Conservation (phyloP, 2,888 invertebrate genomes). For the Argyresthia albistria region DNA sequence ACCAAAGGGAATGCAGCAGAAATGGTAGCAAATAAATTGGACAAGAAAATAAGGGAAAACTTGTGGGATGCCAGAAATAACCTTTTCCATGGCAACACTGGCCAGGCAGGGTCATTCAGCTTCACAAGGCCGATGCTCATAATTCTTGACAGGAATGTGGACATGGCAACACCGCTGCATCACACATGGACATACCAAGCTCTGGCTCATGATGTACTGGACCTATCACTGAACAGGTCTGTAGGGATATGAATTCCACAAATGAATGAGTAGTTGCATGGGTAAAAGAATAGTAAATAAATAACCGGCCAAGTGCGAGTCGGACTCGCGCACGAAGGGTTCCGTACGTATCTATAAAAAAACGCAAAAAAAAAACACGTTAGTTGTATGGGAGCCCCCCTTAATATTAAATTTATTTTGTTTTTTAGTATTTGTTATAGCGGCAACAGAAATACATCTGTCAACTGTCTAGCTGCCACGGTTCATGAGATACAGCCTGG, state of each 20-base stretch:
- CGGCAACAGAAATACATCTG: too few relatives aligned
- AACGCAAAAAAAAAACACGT: too few relatives aligned
- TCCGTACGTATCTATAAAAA: too few relatives aligned
- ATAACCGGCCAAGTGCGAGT: too few relatives aligned
- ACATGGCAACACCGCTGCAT: constrained; percentile 97
- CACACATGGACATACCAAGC: constrained; percentile 99
- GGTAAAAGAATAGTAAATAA: too few relatives aligned
- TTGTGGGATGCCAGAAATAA: constrained; percentile 97
- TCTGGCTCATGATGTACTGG: constrained; percentile 95
- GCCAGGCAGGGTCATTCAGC: constrained; percentile 82
- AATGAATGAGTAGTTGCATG: too few relatives aligned
- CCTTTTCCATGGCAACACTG: constrained; percentile 90
- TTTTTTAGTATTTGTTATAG: too few relatives aligned
- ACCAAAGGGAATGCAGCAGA: constrained; percentile 98
- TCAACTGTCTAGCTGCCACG: too few relatives aligned
- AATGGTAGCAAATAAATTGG: constrained; percentile 97
- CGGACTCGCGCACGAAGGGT: too few relatives aligned
- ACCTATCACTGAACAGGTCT: constrained; percentile 88
- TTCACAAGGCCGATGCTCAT: constrained; percentile 95
- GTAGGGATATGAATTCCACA: not conserved
- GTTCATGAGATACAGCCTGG: too few relatives aligned
- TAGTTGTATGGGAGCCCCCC: too few relatives aligned
- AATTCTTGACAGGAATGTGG: constrained; percentile 93
- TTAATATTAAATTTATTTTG: too few relatives aligned
- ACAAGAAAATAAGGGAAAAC: constrained; percentile 97